These are phyloP conservation scores for Scophthalmus maximus DNA, from an alignment of 2,113 vertebrate species.

Conservation along the genomic window DNA sequence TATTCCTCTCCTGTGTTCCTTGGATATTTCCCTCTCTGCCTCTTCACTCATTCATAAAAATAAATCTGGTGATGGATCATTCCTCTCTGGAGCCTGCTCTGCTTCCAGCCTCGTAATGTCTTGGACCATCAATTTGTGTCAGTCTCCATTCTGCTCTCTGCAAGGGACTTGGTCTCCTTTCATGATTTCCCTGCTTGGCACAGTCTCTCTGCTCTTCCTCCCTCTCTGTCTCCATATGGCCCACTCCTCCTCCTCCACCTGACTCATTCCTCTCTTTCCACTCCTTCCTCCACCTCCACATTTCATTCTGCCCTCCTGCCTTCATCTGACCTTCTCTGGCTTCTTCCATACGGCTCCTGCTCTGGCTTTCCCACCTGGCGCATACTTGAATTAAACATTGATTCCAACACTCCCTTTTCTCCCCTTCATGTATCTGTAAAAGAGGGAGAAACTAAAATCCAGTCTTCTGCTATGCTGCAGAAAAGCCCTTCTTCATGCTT, in stretches of 20 bases:
- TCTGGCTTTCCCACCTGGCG: background rate
- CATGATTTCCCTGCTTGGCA: conserved; percentile 53
- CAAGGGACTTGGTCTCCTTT: conserved; percentile 49
- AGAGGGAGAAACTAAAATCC: background rate
- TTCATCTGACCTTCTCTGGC: conserved; percentile 55
- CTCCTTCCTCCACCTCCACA: conserved; percentile 37
- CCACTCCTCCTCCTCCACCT: conserved; percentile 59
- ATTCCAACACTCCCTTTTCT: background rate
- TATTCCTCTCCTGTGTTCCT: conserved; percentile 66
- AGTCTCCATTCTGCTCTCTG: conserved; percentile 61
- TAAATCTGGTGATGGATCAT: conserved; percentile 63
- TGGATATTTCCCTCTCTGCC: conserved; percentile 55
- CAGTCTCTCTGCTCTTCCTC: conserved; percentile 36
- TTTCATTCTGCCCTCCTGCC: conserved; percentile 42
- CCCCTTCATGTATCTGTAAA: background rate
- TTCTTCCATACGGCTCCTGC: conserved; percentile 12
- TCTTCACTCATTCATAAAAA: conserved; percentile 70
- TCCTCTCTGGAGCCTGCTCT: conserved; percentile 67
- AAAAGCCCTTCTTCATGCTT: background rate
- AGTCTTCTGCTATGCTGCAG: background rate
- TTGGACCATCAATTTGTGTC: conserved; percentile 69
- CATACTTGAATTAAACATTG: background rate
- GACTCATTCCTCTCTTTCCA: conserved; percentile 51
- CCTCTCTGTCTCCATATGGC: conserved; percentile 67
- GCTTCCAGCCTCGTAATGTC: conserved; percentile 59